Evolutionary conservation across 2,113 vertebrate species (phyloP).

Genomic region (Cisticola juncidis): DNA sequence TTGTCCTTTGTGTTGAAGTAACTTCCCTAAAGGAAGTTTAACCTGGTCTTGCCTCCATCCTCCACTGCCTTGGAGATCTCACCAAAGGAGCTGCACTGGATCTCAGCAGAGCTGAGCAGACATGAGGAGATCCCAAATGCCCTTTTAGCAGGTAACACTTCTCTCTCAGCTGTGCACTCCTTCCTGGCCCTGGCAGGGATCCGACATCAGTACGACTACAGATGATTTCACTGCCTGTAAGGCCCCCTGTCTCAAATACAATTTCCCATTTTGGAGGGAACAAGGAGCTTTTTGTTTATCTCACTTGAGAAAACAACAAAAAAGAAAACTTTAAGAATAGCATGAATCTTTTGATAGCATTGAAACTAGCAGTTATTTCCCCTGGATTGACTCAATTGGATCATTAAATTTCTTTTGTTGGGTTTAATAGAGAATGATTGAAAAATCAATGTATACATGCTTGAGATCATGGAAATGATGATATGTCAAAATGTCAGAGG

Average conservation of each 20-base stretch:
- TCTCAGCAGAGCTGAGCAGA: neutral
- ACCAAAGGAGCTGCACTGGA: neutral
- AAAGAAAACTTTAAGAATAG: slow-evolving; percentile 51
- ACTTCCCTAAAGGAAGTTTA: neutral
- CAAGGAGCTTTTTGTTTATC: slow-evolving; percentile 1
- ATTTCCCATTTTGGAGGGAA: neutral
- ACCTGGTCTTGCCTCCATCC: neutral
- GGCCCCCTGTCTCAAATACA: neutral
- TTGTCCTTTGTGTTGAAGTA: neutral
- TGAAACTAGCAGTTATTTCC: slow-evolving; percentile 67
- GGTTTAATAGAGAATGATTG: slow-evolving; percentile 70
- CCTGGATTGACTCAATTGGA: slow-evolving; percentile 64
- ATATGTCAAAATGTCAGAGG: slow-evolving; percentile 75
- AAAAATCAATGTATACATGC: slow-evolving; percentile 72
- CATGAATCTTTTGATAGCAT: slow-evolving; percentile 46
- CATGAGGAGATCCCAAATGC: neutral
- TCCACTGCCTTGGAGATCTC: neutral
- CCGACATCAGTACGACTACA: neutral
- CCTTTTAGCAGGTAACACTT: rapidly evolving
- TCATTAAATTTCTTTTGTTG: slow-evolving; percentile 72
- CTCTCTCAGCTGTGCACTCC: rapidly evolving
- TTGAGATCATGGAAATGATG: slow-evolving; percentile 70
- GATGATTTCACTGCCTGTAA: neutral
- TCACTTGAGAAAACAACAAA: slow-evolving; percentile 17
- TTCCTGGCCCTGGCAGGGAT: neutral